These are phyloP conservation scores for Nothobranchius kuhntae DNA, from an alignment of 2,113 vertebrate species.

Conservation along the genomic window DNA sequence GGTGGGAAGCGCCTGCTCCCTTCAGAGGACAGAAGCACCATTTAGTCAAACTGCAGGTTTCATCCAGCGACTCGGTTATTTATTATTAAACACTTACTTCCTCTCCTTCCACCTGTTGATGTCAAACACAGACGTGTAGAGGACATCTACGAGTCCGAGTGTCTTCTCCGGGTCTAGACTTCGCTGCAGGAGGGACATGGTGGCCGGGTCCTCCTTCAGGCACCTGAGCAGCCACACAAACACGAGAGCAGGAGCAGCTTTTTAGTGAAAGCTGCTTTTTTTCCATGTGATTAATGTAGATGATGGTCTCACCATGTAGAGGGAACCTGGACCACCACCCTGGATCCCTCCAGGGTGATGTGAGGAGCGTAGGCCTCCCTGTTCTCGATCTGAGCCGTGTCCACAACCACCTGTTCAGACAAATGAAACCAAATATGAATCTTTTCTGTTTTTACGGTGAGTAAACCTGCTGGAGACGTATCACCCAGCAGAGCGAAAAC, in stretches of 20 bases:
- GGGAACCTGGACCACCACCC: conserved; percentile 95
- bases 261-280: no score
- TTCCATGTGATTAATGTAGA: no score
- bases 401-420: conserved; percentile 90
- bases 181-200: conserved; percentile 97
- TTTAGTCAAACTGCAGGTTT: not conserved
- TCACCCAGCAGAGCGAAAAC: not conserved
- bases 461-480: no score
- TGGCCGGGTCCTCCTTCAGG: conserved; percentile 98
- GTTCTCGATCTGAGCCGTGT: conserved; percentile 98
- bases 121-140: conserved; percentile 95
- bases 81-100: conserved; percentile 79
- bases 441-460: no score
- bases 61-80: not conserved
- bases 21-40: conserved; percentile 50
- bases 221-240: conserved; percentile 81
- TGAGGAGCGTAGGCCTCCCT: conserved; percentile 98
- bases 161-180: conserved; percentile 98
- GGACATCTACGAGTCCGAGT: conserved; percentile 93
- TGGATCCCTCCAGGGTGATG: conserved; percentile 94
- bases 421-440: conserved; percentile 18
- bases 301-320: conserved; percentile 92
- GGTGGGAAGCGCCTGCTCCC: conserved; percentile 93
- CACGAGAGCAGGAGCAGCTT: not conserved
- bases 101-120: conserved; percentile 91